Evolutionary conservation across 2,888 invertebrate genomes (phyloP), one percentile per base, ranked within the genome.

Genomic region (Lydus trimaculatus): DNA sequence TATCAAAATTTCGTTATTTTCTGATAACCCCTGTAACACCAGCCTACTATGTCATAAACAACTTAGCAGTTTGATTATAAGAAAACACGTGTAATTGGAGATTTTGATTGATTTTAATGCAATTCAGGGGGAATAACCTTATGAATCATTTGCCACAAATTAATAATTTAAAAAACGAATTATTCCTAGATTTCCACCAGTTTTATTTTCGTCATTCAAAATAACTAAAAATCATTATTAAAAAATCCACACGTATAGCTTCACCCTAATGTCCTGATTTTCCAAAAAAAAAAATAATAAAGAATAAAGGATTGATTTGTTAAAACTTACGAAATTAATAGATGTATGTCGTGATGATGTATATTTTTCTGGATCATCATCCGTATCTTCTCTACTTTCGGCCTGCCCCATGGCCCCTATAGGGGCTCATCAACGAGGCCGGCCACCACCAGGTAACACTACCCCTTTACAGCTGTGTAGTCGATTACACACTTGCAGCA

Each of bases 381-480:
- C 85, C 25, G 67, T 65, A 66, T 87, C 87, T 59, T 86, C 87
- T 70, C 86, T 85, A 78, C 86, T 86, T 79, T 88, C 87, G 76
- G 86, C 86, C 79, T 87, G 87, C 80, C 88, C 89, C 89, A 89
- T 89, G 81, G 82, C 84, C 84, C 80, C 85, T 84, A 84, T 83
- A 78, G 81, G 85, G 87, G 87, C 86, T 86, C 88, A 85, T 83
- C 79, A 84, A 84, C 83, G 85, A 67, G 67, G 67, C 65, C 71
- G 63, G 63, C 66, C 65, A 25, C 48, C 48, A 43, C 48, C 48
- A 48, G 9, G 20, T 20, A 6, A 20, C 48, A 56, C 56, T 56
- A 56, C 56, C 56, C 56, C 15, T 20, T 25, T 15, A 15, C 23
- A 5, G 56, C 13, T 4, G 23, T 52, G 8, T 8, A 11, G 48